phyloP scores from a whole-genome alignment of 2,888 invertebrate genomes.

The Orthonevra nobilis region DNA sequence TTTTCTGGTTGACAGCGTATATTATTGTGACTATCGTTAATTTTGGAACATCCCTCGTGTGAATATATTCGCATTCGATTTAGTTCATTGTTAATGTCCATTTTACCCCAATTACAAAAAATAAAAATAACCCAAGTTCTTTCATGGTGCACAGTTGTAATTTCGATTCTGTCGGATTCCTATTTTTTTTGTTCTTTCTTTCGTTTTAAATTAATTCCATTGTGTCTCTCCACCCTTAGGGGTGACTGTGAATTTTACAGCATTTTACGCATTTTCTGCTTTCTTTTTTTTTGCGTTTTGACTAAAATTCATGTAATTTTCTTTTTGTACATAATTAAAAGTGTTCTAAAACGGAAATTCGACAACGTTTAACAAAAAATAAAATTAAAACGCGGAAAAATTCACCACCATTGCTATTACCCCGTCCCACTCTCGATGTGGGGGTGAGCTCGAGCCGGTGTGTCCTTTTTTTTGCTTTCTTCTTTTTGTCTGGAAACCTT shows the following conservation, averaged over 20 bases:
- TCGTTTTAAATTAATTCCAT: neutral
- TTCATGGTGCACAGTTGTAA: conserved; percentile 39
- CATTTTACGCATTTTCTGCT: conserved; percentile 69
- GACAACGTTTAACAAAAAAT: conserved; percentile 71
- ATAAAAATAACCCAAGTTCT: conserved; percentile 4
- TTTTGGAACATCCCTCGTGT: too few relatives aligned
- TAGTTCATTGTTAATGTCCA: conserved; percentile 24
- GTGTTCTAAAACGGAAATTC: conserved; percentile 69
- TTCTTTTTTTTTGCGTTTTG: too few relatives aligned
- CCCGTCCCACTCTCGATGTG: neutral
- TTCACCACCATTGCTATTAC: conserved; percentile 48
- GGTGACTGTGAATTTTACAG: conserved; percentile 37
- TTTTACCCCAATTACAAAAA: conserved; percentile 34
- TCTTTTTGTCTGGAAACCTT: conserved; percentile 50
- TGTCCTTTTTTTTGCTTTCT: conserved; percentile 3
- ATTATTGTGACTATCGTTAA: too few relatives aligned
- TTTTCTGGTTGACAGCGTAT: too few relatives aligned
- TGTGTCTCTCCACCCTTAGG: conserved; percentile 19
- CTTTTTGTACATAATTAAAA: conserved; percentile 69
- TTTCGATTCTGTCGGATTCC: conserved; percentile 54
- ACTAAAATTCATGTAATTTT: conserved; percentile 66
- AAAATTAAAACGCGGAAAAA: conserved; percentile 71
- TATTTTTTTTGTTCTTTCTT: conserved; percentile 50
- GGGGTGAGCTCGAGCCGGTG: conserved; percentile 27
- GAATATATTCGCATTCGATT: conserved; percentile 36